Evolutionary conservation across 2,888 invertebrate species (phyloP), one percentile per base, ranked within the genome.

Genomic region (Phalera bucephala): DNA sequence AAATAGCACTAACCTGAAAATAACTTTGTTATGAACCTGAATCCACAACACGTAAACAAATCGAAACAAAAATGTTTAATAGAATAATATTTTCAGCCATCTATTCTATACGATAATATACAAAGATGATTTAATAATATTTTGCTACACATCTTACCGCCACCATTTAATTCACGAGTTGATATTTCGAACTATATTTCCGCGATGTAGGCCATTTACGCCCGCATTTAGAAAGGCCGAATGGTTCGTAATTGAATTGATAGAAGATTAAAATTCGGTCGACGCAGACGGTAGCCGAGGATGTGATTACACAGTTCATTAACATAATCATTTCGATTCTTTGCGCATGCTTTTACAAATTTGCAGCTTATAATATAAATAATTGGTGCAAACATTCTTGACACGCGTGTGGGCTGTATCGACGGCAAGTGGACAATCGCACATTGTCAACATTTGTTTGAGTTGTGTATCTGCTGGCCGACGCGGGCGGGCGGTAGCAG

Each of bases 371-470:
- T n/a, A 5, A 1, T 12, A 11, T 12, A 25, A 25, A 25, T 25
- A 25, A 25, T 11, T 11, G 25, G 7, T 12, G 8, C n/a, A n/a
- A 25, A 12, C 7, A 25, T 8, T 26, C 13, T 27, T 14, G 14
- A 27, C 20, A 6, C 9, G 22, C 11, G 25, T 12, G 25, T 25
- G 25, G 25, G 25, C 25, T 35, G 43, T 55, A 30, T 36, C 15
- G 21, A 37, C 25, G 37, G 48, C 43, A 47, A 40, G 31, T 37
- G 50, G 43, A 53, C 28, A 46, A 51, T 29, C 51, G 45, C 53
- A 44, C 45, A 54, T 37, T 61, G 70, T 66, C 65, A 68, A 66
- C 64, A 49, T 53, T 47, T 45, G 41, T 64, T 63, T 54, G 50
- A 45, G 31, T 48, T 43, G 35, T 34, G 30, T 54, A 47, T 53